These are phyloP conservation scores for Percopsis transmontana DNA, from an alignment of 2,113 vertebrate genomes.

Conservation along the genomic window DNA sequence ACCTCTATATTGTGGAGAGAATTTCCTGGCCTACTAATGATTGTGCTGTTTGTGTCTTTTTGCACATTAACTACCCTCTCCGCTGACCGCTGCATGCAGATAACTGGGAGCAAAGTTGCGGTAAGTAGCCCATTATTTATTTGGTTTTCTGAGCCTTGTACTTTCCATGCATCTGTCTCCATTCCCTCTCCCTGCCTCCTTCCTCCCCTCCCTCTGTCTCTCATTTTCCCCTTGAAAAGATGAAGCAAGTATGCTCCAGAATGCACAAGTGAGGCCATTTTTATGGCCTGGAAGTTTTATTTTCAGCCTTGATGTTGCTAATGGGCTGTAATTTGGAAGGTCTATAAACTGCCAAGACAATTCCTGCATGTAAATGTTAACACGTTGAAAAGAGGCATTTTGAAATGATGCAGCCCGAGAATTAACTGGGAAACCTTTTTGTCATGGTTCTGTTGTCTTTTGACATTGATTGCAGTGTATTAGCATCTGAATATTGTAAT, in stretches of 20 bases:
- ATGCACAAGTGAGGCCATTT: conserved; percentile 51
- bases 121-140: conserved; percentile 88
- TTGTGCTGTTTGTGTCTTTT: conserved; percentile 92
- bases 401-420: conserved; percentile 60
- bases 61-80: conserved; percentile 88
- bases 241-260: conserved; percentile 31
- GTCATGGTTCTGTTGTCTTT: conserved; percentile 58
- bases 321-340: conserved; percentile 67
- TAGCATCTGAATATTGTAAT: conserved; percentile 71
- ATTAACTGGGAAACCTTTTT: conserved; percentile 57
- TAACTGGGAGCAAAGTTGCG: conserved; percentile 97
- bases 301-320: conserved; percentile 61
- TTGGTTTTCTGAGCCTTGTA: conserved; percentile 62
- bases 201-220: neutral
- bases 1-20: conserved; percentile 70
- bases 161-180: conserved; percentile 41
- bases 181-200: conserved; percentile 5
- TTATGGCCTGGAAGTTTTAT: conserved; percentile 52
- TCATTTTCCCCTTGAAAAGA: conserved; percentile 13
- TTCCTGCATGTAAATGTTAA: conserved; percentile 56
- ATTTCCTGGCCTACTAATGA: conserved; percentile 87
- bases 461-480: conserved; percentile 64
- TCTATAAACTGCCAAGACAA: conserved; percentile 55
- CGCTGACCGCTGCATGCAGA: conserved; percentile 97
- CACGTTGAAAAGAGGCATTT: conserved; percentile 67